Percentiles rank a stretch among this genome's conserved stretches.
phyloP scores from a whole-genome alignment of 2,797 vertebrate species.

The Myripristis jacobus region DNA sequence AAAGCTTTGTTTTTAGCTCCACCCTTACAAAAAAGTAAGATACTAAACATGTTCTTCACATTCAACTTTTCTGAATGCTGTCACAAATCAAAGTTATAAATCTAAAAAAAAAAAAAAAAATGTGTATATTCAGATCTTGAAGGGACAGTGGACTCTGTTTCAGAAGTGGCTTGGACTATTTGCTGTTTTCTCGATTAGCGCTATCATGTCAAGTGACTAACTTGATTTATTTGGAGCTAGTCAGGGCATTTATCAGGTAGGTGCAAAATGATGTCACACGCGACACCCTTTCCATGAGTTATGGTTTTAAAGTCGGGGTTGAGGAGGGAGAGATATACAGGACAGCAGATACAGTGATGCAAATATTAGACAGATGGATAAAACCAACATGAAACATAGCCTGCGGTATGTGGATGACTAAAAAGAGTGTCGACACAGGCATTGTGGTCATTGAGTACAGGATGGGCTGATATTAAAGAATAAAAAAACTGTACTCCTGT shows the following conservation, averaged over 20 bases:
- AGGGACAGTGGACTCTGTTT: slow-evolving; percentile 17
- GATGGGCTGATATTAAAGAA: slow-evolving; percentile 42
- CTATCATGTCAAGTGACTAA: slow-evolving; percentile 55
- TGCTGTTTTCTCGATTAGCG: slow-evolving; percentile 47
- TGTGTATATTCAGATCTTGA: not conserved
- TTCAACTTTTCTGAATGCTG: not conserved
- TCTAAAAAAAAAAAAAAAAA: slow-evolving; percentile 5
- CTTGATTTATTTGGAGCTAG: slow-evolving; percentile 46
- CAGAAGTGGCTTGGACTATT: slow-evolving; percentile 21
- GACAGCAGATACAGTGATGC: slow-evolving; percentile 7
- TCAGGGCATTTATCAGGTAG: slow-evolving; percentile 47
- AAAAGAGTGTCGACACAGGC: not conserved
- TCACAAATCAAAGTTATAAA: not conserved
- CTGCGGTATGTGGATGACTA: not conserved
- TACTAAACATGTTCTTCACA: slow-evolving; percentile 5
- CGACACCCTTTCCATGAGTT: slow-evolving; percentile 40
- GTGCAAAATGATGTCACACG: slow-evolving; percentile 59
- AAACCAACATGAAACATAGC: not conserved
- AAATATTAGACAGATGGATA: not conserved
- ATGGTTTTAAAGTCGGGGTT: slow-evolving; percentile 39
- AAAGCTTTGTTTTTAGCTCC: slow-evolving; percentile 12
- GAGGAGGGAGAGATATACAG: not conserved
- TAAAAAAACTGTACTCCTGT: slow-evolving; percentile 55
- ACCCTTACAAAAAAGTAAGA: slow-evolving; percentile 31
- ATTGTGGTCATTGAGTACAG: slow-evolving; percentile 40